Evolutionary conservation across 1,140 invertebrate genomes (phyloP).

Genomic region (Triops cancriformis): DNA sequence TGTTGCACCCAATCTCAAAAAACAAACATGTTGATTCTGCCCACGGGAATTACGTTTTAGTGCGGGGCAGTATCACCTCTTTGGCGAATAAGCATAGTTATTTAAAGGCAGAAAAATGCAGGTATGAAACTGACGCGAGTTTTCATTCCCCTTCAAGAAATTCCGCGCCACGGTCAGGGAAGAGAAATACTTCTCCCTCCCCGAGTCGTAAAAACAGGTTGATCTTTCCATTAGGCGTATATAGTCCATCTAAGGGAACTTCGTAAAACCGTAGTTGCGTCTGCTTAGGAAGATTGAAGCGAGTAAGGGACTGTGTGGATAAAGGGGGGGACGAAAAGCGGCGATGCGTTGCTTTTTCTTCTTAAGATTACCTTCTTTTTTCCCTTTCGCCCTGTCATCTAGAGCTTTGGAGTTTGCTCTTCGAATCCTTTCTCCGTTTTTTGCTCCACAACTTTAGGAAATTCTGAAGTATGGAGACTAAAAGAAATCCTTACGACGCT

Average conservation of each 20-base stretch:
- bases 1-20: neutral
- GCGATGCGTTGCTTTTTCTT: neutral
- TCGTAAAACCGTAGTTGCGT: neutral
- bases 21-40: neutral
- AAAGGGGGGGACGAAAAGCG: neutral
- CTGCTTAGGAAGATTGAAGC: neutral
- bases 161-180: neutral
- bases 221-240: conserved; percentile 1
- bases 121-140: neutral
- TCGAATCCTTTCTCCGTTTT: neutral
- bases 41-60: neutral
- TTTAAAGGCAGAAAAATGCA: neutral
- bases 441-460: neutral
- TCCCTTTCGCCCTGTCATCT: neutral
- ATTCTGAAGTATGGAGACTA: neutral
- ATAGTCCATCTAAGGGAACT: neutral
- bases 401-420: neutral
- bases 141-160: neutral
- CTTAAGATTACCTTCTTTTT: neutral
- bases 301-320: neutral
- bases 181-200: neutral
- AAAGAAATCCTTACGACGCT: neutral
- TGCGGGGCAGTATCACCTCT: no score
- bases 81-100: no score
- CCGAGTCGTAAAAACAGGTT: neutral